Evolutionary conservation across 2,888 invertebrate genomes (phyloP).

Genomic region (Orthosia gothica): DNA sequence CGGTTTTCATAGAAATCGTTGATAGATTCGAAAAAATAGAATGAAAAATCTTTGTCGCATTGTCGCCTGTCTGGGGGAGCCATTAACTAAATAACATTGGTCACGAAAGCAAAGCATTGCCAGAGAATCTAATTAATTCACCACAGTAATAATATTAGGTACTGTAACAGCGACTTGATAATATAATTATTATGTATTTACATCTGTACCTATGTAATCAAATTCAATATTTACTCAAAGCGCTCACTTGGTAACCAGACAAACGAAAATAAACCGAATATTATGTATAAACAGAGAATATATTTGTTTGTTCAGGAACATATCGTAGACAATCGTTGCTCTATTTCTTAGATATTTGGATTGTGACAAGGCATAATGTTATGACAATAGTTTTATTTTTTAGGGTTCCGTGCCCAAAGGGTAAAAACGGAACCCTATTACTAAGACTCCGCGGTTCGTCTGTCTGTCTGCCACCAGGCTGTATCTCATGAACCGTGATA

Average conservation of each 20-base stretch:
- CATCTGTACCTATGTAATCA: constrained; percentile 14
- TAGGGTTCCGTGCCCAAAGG: too few species aligned
- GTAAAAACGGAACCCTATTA: too few species aligned
- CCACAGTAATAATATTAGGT: constrained; percentile 2
- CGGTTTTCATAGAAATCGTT: not conserved
- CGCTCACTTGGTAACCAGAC: constrained; percentile 27
- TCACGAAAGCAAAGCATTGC: not conserved
- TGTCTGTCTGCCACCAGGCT: too few species aligned
- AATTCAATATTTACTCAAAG: constrained; percentile 31
- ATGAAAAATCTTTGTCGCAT: not conserved
- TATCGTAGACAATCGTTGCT: constrained; percentile 1
- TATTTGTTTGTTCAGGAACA: constrained; percentile 15
- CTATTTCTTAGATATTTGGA: constrained; percentile 15
- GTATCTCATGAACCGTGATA: too few species aligned
- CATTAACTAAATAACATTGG: not conserved
- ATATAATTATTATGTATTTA: not conserved
- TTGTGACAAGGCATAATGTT: not conserved
- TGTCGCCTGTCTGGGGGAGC: not conserved
- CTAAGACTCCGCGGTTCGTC: too few species aligned
- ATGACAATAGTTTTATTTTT: too few species aligned
- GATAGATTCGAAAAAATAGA: not conserved
- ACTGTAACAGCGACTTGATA: not conserved
- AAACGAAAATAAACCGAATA: constrained; percentile 14
- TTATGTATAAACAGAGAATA: not conserved
- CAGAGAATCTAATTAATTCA: constrained; percentile 1